These are phyloP conservation scores for Tortrix viridana DNA, from an alignment of 2,888 invertebrate genomes.

Conservation along the genomic window DNA sequence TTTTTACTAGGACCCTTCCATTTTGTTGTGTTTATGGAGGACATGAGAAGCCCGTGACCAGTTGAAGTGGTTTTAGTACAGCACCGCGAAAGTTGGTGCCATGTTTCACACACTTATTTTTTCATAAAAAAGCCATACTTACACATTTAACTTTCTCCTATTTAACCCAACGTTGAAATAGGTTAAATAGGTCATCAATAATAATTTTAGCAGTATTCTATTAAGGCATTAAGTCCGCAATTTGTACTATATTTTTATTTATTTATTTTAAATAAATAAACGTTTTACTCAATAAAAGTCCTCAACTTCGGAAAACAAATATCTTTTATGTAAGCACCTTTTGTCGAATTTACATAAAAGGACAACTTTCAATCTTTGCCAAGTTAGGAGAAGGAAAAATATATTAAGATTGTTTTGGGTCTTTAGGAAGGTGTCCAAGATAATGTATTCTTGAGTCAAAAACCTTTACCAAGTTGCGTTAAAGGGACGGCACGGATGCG, in stretches of 20 bases:
- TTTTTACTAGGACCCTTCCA: slow-evolving; percentile 16
- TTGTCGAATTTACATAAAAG: no score
- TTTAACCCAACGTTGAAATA: neutral
- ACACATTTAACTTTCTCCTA: no score
- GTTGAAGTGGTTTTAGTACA: slow-evolving; percentile 24
- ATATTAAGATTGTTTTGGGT: no score
- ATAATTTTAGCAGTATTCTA: no score
- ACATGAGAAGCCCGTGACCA: slow-evolving; percentile 15
- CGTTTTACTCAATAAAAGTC: slow-evolving; percentile 22
- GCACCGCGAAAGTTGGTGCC: neutral
- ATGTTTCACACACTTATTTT: neutral
- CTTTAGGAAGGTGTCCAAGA: neutral
- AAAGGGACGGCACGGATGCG: neutral
- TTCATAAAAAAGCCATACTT: neutral
- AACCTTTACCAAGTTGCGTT: slow-evolving; percentile 13
- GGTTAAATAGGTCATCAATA: neutral
- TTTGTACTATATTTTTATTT: no score
- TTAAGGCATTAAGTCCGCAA: no score
- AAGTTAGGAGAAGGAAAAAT: no score
- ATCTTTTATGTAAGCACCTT: no score
- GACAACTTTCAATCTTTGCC: no score
- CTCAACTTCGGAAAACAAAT: slow-evolving; percentile 13
- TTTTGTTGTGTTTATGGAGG: slow-evolving; percentile 7
- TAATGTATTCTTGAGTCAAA: slow-evolving; percentile 37
- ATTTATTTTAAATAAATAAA: slow-evolving; percentile 22